Conservation (phyloP, 1,140 invertebrate species). For the Hyposmocoma kahamanoa region DNA sequence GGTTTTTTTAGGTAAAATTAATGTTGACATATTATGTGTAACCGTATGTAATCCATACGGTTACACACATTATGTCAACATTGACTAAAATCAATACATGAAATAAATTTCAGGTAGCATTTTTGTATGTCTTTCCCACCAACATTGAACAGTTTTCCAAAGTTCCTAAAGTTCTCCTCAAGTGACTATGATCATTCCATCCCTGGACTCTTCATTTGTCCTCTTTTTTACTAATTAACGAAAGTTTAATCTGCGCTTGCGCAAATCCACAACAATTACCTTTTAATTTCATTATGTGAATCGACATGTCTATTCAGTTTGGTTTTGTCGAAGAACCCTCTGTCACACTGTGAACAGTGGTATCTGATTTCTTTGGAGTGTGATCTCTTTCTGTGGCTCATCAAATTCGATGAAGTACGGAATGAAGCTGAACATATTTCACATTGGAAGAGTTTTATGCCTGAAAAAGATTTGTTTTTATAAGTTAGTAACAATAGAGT, state of each 20-base stretch:
- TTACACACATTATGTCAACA: too few relatives aligned
- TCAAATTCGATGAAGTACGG: slow-evolving; percentile 38
- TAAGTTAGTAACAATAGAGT: too few relatives aligned
- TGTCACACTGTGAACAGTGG: slow-evolving; percentile 26
- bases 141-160: not conserved
- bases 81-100: too few relatives aligned
- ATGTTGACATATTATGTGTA: too few relatives aligned
- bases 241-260: not conserved
- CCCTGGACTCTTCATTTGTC: not conserved
- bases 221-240: not conserved
- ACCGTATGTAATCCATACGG: too few relatives aligned
- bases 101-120: not conserved
- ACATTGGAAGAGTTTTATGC: slow-evolving; percentile 38
- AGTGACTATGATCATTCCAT: not conserved
- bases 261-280: slow-evolving; percentile 14
- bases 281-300: slow-evolving; percentile 36
- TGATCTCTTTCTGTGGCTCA: slow-evolving; percentile 23
- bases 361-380: slow-evolving; percentile 21
- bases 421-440: slow-evolving; percentile 24
- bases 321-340: slow-evolving; percentile 31
- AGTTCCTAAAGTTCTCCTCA: not conserved
- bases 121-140: not conserved
- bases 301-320: slow-evolving; percentile 42
- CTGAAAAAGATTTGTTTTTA: slow-evolving; percentile 22
- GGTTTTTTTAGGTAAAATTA: too few relatives aligned